Evolutionary conservation across 2,797 vertebrate genomes (phyloP).

Genomic region (Taeniopygia guttata): DNA sequence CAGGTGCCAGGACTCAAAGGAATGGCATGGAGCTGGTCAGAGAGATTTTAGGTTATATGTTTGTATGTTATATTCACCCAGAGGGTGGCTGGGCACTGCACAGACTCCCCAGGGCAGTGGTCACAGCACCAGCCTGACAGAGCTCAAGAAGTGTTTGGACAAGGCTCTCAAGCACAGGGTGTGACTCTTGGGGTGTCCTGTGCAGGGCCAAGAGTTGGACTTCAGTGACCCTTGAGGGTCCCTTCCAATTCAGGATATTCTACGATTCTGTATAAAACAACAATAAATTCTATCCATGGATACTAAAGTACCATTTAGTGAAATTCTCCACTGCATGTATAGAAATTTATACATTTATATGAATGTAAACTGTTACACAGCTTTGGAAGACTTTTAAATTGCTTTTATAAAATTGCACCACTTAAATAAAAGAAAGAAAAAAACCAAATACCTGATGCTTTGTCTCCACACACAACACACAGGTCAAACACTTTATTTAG

Average conservation of each 20-base stretch:
- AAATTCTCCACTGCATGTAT: not conserved
- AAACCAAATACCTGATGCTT: conserved; percentile 88
- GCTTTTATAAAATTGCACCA: not conserved
- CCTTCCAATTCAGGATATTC: not conserved
- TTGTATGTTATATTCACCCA: not conserved
- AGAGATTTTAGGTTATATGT: not conserved
- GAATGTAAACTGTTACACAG: not conserved
- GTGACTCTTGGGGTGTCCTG: not conserved
- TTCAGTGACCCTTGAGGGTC: not conserved
- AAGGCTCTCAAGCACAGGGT: not conserved
- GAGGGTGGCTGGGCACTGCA: not conserved
- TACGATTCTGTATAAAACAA: not conserved
- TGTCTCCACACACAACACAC: conserved; percentile 98
- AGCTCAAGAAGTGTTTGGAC: not conserved
- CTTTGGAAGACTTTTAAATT: not conserved
- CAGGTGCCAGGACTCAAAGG: not conserved
- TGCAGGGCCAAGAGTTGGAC: not conserved
- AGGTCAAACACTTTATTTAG: conserved; percentile 92
- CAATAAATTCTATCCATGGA: not conserved
- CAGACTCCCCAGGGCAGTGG: not conserved
- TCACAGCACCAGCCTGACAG: not conserved
- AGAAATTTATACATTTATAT: not conserved
- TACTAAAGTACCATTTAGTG: not conserved
- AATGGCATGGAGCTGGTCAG: not conserved
- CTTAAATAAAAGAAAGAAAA: not conserved